A percentile compares a stretch with the other conserved stretches of the same genome.
These are phyloP conservation scores for Thalassarche chlororhynchos DNA, from an alignment of 2,113 vertebrate genomes.

Conservation along the genomic window DNA sequence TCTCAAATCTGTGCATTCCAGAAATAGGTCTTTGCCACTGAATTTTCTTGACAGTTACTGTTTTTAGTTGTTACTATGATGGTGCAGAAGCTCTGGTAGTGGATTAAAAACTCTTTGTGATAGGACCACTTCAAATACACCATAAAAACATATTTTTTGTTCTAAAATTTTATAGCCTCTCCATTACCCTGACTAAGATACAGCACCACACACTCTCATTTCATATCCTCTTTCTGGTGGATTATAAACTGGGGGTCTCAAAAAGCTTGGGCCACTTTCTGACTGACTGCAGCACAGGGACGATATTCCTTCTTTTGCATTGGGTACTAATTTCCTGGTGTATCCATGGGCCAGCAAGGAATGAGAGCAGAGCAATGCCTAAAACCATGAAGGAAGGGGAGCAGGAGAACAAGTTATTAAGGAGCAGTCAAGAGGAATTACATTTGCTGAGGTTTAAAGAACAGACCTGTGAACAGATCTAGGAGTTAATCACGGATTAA, in stretches of 20 bases:
- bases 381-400: background rate
- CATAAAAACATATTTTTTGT: background rate
- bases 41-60: background rate
- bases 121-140: background rate
- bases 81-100: background rate
- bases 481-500: conserved; percentile 53
- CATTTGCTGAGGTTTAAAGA: conserved; percentile 31
- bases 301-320: background rate
- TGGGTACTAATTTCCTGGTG: background rate
- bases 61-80: background rate
- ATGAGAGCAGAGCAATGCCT: background rate
- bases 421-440: conserved; percentile 28
- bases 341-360: background rate
- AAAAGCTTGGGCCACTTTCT: background rate
- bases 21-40: background rate
- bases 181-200: background rate
- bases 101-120: background rate
- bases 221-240: background rate
- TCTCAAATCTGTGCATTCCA: background rate
- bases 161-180: background rate
- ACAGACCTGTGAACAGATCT: conserved; percentile 24
- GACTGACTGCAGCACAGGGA: background rate
- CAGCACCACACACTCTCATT: background rate
- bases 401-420: background rate
- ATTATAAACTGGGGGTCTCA: background rate